These are phyloP conservation scores for Charanyca ferruginea DNA, from an alignment of 2,888 invertebrate species.

Conservation along the genomic window DNA sequence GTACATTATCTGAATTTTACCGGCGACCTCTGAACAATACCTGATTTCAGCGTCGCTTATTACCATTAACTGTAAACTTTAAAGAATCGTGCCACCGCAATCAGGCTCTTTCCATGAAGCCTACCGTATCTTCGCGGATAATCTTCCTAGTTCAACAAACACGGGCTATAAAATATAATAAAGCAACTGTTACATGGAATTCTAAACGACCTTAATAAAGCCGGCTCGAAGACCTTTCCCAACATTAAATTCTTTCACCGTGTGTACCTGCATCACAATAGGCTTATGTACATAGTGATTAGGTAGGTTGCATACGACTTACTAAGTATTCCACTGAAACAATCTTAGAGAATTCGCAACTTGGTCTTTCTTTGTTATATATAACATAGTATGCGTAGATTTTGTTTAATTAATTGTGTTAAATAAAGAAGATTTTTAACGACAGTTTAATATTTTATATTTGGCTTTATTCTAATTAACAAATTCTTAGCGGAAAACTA, in stretches of 20 bases:
- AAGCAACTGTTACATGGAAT: slow-evolving; percentile 50
- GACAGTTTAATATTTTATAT: neutral
- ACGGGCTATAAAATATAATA: slow-evolving; percentile 55
- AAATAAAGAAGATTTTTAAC: neutral
- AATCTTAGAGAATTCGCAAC: slow-evolving; percentile 39
- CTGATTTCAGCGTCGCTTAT: slow-evolving; percentile 7
- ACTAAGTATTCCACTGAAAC: slow-evolving; percentile 64
- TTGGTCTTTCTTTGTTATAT: neutral
- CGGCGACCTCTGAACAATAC: slow-evolving; percentile 18
- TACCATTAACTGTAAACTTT: slow-evolving; percentile 32
- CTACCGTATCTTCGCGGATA: slow-evolving; percentile 43
- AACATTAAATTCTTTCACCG: slow-evolving; percentile 67
- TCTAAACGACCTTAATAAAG: slow-evolving; percentile 65
- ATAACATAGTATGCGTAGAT: slow-evolving; percentile 4
- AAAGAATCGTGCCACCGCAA: slow-evolving; percentile 21
- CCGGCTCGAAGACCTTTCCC: slow-evolving; percentile 67
- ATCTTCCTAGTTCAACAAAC: slow-evolving; percentile 53
- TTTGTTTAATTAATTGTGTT: slow-evolving; percentile 15
- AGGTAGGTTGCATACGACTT: slow-evolving; percentile 55
- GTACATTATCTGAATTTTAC: slow-evolving; percentile 2
- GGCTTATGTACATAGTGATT: slow-evolving; percentile 67
- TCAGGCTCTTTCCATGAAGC: slow-evolving; percentile 35
- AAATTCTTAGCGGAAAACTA: neutral
- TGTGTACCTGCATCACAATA: slow-evolving; percentile 69
- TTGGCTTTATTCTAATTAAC: neutral